Conservation (phyloP, 2,797 vertebrate genomes). For the Buceros bicornis region DNA sequence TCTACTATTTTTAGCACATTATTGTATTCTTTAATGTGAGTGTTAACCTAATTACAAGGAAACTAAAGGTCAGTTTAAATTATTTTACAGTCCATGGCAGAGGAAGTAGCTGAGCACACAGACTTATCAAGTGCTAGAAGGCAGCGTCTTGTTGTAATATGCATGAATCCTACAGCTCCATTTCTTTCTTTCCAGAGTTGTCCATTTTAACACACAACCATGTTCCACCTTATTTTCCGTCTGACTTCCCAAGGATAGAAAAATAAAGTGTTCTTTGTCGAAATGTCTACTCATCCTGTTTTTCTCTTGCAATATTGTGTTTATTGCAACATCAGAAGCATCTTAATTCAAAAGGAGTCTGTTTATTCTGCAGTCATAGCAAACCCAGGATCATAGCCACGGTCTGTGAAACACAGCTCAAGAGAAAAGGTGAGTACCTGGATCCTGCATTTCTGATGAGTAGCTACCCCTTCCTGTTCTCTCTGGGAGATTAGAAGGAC, state of each 20-base stretch:
- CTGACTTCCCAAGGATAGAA: neutral
- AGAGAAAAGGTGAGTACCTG: neutral
- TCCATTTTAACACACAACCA: neutral
- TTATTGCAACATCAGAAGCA: neutral
- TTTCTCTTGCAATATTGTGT: neutral
- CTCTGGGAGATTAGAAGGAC: neutral
- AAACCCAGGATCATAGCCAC: neutral
- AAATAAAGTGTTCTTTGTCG: neutral
- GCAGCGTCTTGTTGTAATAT: neutral
- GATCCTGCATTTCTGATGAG: neutral
- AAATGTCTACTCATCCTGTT: neutral
- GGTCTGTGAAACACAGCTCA: neutral
- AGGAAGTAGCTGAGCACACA: neutral
- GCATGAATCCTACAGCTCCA: neutral
- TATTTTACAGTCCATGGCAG: neutral
- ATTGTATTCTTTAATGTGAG: neutral
- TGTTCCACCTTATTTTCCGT: neutral
- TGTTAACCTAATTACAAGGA: slow-evolving; percentile 30
- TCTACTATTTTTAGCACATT: neutral
- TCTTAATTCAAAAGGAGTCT: neutral
- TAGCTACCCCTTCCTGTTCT: neutral
- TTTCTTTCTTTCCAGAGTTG: neutral
- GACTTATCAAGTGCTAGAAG: neutral
- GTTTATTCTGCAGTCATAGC: neutral
- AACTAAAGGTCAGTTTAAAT: slow-evolving; percentile 9